phyloP scores from a whole-genome alignment of 2,888 invertebrate genomes.

The Morpho deidamia region DNA sequence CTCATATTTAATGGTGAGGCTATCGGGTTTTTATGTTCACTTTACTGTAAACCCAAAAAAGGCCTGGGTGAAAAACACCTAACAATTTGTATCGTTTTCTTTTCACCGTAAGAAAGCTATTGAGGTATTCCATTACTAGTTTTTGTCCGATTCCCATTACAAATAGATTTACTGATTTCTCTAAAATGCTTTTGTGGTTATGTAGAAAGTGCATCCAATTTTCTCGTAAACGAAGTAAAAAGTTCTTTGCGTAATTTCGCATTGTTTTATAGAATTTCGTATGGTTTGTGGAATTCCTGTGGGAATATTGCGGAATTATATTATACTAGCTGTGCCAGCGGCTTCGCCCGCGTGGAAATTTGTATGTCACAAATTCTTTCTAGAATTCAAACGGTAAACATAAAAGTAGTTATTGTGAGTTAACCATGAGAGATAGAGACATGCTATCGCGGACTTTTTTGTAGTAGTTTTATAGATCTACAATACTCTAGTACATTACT shows the following conservation, averaged over 20 bases:
- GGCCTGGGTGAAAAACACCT: background rate
- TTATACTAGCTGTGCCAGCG: no score
- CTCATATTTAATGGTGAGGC: background rate
- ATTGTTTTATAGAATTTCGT: no score
- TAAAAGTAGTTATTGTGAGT: no score
- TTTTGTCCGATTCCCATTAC: slow-evolving; percentile 10
- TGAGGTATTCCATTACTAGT: slow-evolving; percentile 1
- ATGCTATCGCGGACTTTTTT: no score
- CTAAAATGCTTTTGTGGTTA: slow-evolving; percentile 12
- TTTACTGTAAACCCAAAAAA: background rate
- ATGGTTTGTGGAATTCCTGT: no score
- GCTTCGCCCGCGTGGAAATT: no score
- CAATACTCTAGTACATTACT: no score
- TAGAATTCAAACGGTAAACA: no score
- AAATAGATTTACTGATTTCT: slow-evolving; percentile 6
- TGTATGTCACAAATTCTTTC: no score
- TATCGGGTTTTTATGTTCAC: background rate
- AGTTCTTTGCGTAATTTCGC: background rate
- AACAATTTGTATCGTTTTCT: background rate
- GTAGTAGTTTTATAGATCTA: no score
- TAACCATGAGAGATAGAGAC: no score
- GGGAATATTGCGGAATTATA: no score
- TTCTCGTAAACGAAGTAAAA: background rate
- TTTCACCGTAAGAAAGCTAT: slow-evolving; percentile 4
- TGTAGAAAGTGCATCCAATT: slow-evolving; percentile 20